A percentile compares a stretch with the other conserved stretches of the same genome.
Evolutionary conservation across 2,888 invertebrate genomes (phyloP).

Genomic region (Mesoligia furuncula): DNA sequence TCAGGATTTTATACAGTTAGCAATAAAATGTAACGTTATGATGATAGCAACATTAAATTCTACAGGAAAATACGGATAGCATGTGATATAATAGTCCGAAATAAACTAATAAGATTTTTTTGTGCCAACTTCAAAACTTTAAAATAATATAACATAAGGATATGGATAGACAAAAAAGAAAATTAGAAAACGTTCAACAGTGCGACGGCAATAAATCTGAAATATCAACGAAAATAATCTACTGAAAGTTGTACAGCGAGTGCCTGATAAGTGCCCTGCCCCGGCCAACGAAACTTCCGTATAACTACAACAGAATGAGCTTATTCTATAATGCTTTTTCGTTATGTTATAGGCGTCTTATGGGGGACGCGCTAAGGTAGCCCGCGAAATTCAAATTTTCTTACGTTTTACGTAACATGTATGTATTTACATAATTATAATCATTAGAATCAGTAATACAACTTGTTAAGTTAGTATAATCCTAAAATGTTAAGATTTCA

Average conservation of each 20-base stretch:
- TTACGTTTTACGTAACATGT: too few relatives aligned
- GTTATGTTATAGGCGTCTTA: not conserved
- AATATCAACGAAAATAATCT: conserved; percentile 79
- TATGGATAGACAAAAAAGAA: conserved; percentile 8
- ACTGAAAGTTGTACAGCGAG: conserved; percentile 64
- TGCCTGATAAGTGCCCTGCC: conserved; percentile 25
- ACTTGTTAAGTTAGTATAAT: too few relatives aligned
- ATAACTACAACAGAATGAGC: not conserved
- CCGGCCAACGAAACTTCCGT: conserved; percentile 14
- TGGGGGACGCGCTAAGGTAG: too few relatives aligned
- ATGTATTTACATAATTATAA: too few relatives aligned
- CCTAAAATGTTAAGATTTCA: too few relatives aligned
- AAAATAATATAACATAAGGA: not conserved
- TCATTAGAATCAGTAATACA: too few relatives aligned
- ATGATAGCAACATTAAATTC: conserved; percentile 16
- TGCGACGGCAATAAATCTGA: conserved; percentile 73
- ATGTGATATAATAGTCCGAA: not conserved
- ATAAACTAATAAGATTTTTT: not conserved
- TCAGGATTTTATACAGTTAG: not conserved
- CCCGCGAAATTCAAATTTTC: too few relatives aligned
- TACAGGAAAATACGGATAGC: not conserved
- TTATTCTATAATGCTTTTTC: not conserved
- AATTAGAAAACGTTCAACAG: conserved; percentile 33
- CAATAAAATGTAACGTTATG: conserved; percentile 24
- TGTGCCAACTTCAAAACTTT: too few relatives aligned